A percentile compares a stretch with the other conserved stretches of the same genome.
These are phyloP conservation scores for Leptinotarsa haldemani DNA, from an alignment of 2,888 invertebrate genomes.

Conservation along the genomic window DNA sequence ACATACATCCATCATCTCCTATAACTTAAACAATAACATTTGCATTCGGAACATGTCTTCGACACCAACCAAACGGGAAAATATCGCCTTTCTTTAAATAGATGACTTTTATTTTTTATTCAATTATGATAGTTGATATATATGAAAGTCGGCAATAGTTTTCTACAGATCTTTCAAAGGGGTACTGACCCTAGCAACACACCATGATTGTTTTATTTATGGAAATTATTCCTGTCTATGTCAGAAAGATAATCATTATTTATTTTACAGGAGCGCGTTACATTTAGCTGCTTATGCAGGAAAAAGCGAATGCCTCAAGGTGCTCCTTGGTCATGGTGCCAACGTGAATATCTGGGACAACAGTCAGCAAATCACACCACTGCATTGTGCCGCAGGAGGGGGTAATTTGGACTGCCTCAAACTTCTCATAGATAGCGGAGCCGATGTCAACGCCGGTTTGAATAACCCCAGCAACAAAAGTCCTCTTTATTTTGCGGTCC, in stretches of 20 bases:
- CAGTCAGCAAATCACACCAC: slow-evolving; percentile 76
- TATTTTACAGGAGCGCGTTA: slow-evolving; percentile 70
- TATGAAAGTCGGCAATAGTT: too few relatives aligned
- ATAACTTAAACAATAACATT: too few relatives aligned
- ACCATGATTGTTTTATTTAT: too few relatives aligned
- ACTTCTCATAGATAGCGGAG: slow-evolving; percentile 77
- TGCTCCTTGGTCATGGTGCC: slow-evolving; percentile 77
- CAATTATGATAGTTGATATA: too few relatives aligned
- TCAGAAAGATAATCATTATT: not conserved
- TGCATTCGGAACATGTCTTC: too few relatives aligned
- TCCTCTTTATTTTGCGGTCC: slow-evolving; percentile 86
- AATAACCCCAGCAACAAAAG: slow-evolving; percentile 76
- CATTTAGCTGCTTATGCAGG: slow-evolving; percentile 85
- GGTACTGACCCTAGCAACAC: too few relatives aligned
- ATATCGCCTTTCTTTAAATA: too few relatives aligned
- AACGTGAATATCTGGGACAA: slow-evolving; percentile 78
- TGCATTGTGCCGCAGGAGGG: slow-evolving; percentile 81
- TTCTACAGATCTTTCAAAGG: too few relatives aligned
- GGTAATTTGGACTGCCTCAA: slow-evolving; percentile 73
- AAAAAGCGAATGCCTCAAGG: slow-evolving; percentile 76
- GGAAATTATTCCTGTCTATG: too few relatives aligned
- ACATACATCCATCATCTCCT: too few relatives aligned
- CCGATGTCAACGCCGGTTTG: slow-evolving; percentile 82
- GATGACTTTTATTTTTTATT: too few relatives aligned
- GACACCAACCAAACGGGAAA: too few relatives aligned